phyloP scores from a whole-genome alignment of 30 jellyfish, hydroid and myxozoan genomes.

The Rhopilema esculentum region DNA sequence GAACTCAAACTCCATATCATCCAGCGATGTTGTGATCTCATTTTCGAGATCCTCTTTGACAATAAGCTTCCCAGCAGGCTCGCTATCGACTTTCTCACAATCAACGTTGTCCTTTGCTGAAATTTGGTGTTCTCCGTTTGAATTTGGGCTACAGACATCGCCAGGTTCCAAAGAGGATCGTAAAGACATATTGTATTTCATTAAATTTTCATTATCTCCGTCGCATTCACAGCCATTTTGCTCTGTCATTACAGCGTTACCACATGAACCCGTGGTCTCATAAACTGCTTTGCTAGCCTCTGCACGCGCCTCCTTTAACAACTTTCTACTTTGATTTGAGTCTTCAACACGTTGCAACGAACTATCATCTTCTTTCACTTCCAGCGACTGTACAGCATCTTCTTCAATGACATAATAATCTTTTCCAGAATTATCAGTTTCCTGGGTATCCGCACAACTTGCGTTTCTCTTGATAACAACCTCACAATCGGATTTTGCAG shows the following conservation, averaged over 20 bases:
- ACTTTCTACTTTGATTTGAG: too few relatives aligned
- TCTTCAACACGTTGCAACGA: background rate
- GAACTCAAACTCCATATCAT: background rate
- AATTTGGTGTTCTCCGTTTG: background rate
- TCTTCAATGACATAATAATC: too few relatives aligned
- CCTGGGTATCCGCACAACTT: too few relatives aligned
- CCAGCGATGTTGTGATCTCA: background rate
- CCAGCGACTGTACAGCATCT: background rate
- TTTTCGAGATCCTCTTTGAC: background rate
- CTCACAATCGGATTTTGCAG: background rate
- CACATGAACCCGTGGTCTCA: too few relatives aligned
- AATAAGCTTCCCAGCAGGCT: background rate
- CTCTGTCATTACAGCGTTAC: too few relatives aligned
- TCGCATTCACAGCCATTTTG: background rate
- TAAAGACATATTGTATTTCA: background rate
- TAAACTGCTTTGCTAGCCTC: too few relatives aligned
- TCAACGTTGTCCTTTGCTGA: background rate
- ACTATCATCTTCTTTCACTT: background rate
- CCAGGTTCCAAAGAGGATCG: background rate
- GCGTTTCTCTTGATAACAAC: background rate
- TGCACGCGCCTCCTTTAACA: too few relatives aligned
- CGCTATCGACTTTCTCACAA: background rate
- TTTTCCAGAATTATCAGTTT: too few relatives aligned
- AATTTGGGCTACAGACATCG: background rate
- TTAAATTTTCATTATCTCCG: background rate